phyloP scores from a whole-genome alignment of 2,797 vertebrate genomes.

The Coregonus sp. region DNA sequence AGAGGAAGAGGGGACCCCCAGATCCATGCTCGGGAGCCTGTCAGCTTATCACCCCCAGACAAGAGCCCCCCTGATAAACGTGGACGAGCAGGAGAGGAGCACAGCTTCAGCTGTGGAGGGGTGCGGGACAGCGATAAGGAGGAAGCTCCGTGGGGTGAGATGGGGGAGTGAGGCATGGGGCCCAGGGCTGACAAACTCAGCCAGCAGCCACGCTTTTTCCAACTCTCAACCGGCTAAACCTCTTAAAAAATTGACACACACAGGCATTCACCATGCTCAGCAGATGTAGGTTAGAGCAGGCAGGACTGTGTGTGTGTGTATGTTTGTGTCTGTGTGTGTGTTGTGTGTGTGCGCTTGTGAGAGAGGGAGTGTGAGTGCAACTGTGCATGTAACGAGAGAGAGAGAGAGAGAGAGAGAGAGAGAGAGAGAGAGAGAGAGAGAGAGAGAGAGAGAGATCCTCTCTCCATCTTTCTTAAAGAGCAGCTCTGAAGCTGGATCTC shows the following conservation, averaged over 20 bases:
- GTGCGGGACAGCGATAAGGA: conserved; percentile 81
- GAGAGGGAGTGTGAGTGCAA: conserved; percentile 32
- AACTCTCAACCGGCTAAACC: conserved; percentile 70
- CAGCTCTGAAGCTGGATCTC: conserved; percentile 52
- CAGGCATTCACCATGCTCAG: conserved; percentile 67
- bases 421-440: background rate
- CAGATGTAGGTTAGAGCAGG: conserved; percentile 73
- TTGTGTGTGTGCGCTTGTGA: conserved; percentile 23
- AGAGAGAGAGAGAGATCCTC: conserved; percentile 45
- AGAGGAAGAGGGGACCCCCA: conserved; percentile 55
- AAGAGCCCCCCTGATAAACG: conserved; percentile 78
- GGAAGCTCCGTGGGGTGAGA: conserved; percentile 68
- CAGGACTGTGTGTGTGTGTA: conserved; percentile 35
- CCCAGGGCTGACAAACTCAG: conserved; percentile 67
- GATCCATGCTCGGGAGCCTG: conserved; percentile 72
- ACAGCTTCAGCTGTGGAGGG: conserved; percentile 67
- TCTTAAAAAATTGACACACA: conserved; percentile 79
- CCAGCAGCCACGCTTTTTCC: conserved; percentile 69
- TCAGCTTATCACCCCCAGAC: conserved; percentile 82
- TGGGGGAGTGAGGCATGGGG: conserved; percentile 58
- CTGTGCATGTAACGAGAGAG: background rate
- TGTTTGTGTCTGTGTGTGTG: background rate
- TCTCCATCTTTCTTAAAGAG: conserved; percentile 52
- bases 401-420: conserved; percentile 21
- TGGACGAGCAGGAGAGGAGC: conserved; percentile 73